Percentiles rank a stretch among this genome's conserved stretches.
Conservation (phyloP, 2,113 vertebrate genomes). For the Gadus chalcogrammus region DNA sequence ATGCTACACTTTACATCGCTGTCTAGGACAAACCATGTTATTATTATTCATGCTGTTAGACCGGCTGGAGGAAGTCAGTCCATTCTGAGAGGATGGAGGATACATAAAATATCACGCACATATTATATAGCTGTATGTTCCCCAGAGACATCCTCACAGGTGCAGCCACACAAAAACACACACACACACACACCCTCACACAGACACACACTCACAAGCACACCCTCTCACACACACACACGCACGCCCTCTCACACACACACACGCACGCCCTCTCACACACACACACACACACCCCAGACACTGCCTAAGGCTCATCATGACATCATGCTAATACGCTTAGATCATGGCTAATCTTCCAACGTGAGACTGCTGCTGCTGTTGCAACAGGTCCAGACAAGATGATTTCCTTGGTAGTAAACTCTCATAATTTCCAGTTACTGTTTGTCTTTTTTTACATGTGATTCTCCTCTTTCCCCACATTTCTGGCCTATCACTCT, state of each 20-base stretch:
- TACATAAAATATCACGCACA: too few species aligned
- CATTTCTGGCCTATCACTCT: background rate
- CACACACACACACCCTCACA: conserved; percentile 13
- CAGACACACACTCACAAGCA: background rate
- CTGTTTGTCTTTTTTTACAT: background rate
- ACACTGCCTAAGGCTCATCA: conserved; percentile 57
- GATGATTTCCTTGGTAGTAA: conserved; percentile 35
- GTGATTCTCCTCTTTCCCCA: background rate
- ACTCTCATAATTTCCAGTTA: background rate
- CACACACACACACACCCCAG: conserved; percentile 31
- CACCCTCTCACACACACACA: too few species aligned
- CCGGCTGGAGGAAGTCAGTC: too few species aligned
- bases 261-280: too few species aligned
- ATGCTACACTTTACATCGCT: too few species aligned
- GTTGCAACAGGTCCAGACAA: conserved; percentile 66
- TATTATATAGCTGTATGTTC: background rate
- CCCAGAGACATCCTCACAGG: conserved; percentile 1
- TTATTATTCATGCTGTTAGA: too few species aligned
- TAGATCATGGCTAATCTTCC: conserved; percentile 68
- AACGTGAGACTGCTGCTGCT: conserved; percentile 32
- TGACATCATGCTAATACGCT: conserved; percentile 69
- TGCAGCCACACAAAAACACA: background rate
- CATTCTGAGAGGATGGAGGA: too few species aligned
- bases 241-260: too few species aligned
- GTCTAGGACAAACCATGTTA: background rate